A percentile compares a stretch with the other conserved stretches of the same genome.
These are phyloP conservation scores for Etheostoma spectabile DNA, from an alignment of 2,113 vertebrate genomes.

Conservation along the genomic window DNA sequence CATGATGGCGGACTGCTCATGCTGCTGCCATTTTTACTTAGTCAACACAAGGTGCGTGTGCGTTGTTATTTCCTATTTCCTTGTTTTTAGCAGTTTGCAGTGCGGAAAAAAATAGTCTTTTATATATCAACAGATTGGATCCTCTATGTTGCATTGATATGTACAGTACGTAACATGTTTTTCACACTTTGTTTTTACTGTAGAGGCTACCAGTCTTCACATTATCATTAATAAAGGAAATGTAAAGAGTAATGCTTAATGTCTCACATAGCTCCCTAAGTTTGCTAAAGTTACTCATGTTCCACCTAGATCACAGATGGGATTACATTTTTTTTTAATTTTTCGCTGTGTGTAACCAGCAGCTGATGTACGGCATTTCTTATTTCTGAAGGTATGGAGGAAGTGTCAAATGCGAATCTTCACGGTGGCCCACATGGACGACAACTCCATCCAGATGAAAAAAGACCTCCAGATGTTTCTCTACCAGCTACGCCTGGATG, in stretches of 20 bases:
- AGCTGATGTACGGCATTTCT: background rate
- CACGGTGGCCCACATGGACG: constrained; percentile 95
- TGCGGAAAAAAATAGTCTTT: too few species aligned
- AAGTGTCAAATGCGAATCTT: constrained; percentile 97
- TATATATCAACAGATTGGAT: too few species aligned
- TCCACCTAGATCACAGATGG: background rate
- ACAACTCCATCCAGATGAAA: constrained; percentile 99
- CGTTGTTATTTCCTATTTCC: background rate
- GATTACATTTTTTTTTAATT: too few species aligned
- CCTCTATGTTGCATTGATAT: too few species aligned
- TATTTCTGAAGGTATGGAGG: constrained; percentile 90
- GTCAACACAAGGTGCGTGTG: constrained; percentile 91
- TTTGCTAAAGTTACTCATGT: background rate
- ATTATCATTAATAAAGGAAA: background rate
- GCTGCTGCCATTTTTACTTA: constrained; percentile 94
- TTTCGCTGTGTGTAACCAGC: background rate
- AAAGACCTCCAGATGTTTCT: constrained; percentile 95
- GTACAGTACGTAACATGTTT: too few species aligned
- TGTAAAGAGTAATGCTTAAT: too few species aligned
- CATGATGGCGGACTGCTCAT: constrained; percentile 97
- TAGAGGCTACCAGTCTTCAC: background rate
- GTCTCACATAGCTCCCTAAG: background rate
- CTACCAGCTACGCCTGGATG: constrained; percentile 93
- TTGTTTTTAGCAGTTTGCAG: too few species aligned
- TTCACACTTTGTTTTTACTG: background rate